Percentiles rank a stretch among this genome's conserved stretches.
phyloP scores from a whole-genome alignment of 2,113 vertebrate genomes.

The Odobenus rosmarus region DNA sequence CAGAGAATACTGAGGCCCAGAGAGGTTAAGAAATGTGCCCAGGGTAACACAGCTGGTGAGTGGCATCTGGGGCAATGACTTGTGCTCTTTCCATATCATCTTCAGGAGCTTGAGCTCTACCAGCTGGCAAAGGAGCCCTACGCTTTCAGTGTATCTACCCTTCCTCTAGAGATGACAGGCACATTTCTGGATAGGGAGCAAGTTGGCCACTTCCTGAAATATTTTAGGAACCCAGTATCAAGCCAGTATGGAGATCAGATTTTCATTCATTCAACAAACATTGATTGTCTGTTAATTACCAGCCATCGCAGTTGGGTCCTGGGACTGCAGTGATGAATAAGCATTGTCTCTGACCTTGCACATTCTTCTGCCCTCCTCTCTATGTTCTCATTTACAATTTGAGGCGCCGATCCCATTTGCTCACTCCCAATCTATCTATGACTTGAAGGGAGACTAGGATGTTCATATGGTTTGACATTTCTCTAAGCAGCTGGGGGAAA shows the following conservation, averaged over 20 bases:
- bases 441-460: background rate
- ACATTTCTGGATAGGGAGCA: background rate
- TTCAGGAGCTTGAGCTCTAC: background rate
- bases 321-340: background rate
- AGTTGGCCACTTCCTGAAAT: background rate
- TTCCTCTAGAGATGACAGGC: background rate
- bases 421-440: too few species aligned
- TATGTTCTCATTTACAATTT: background rate
- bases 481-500: background rate
- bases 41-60: background rate
- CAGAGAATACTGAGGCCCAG: background rate
- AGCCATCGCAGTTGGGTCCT: background rate
- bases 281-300: background rate
- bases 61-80: background rate
- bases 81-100: background rate
- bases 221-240: background rate
- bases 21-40: background rate
- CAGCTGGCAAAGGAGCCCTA: background rate
- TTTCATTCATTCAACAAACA: background rate
- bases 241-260: background rate
- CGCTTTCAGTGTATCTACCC: accelerated
- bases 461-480: background rate
- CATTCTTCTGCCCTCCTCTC: background rate
- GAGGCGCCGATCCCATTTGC: background rate
- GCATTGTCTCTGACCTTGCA: background rate